Percentiles rank a stretch among this genome's conserved stretches.
These are phyloP conservation scores for Colossoma macropomum DNA, from an alignment of 2,113 vertebrate genomes.

Conservation along the genomic window DNA sequence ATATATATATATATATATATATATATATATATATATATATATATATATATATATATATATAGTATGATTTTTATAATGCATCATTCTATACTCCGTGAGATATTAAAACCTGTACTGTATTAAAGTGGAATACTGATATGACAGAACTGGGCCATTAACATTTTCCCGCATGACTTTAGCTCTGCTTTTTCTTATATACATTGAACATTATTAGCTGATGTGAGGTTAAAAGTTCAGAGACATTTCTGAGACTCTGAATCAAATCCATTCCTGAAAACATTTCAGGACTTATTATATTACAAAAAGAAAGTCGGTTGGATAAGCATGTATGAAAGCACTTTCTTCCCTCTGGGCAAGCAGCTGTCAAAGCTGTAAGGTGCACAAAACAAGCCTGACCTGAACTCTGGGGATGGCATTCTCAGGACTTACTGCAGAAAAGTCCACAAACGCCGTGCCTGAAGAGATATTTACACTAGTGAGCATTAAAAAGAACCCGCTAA, in stretches of 20 bases:
- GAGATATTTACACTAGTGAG: background rate
- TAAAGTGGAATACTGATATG: too few relatives aligned
- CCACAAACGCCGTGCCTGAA: background rate
- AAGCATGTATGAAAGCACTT: conserved; percentile 27
- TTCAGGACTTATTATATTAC: conserved; percentile 38
- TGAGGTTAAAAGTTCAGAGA: conserved; percentile 49
- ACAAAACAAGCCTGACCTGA: conserved; percentile 42
- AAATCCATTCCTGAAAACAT: conserved; percentile 48
- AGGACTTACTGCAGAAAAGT: conserved; percentile 23
- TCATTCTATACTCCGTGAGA: too few relatives aligned
- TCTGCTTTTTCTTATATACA: conserved; percentile 1
- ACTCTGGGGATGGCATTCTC: conserved; percentile 10
- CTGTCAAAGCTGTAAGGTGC: conserved; percentile 48
- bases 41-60: too few relatives aligned
- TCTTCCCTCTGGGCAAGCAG: conserved; percentile 43
- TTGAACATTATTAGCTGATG: conserved; percentile 35
- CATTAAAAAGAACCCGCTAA: too few relatives aligned
- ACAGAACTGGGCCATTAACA: too few relatives aligned
- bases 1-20: too few relatives aligned
- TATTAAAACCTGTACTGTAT: too few relatives aligned
- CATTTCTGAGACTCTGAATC: conserved; percentile 43
- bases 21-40: too few relatives aligned
- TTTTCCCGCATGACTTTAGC: too few relatives aligned
- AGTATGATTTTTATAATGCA: too few relatives aligned
- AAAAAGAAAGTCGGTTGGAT: conserved; percentile 37